These are phyloP conservation scores for Ceratina australensis DNA, from an alignment of 1,140 invertebrate genomes.

Conservation along the genomic window DNA sequence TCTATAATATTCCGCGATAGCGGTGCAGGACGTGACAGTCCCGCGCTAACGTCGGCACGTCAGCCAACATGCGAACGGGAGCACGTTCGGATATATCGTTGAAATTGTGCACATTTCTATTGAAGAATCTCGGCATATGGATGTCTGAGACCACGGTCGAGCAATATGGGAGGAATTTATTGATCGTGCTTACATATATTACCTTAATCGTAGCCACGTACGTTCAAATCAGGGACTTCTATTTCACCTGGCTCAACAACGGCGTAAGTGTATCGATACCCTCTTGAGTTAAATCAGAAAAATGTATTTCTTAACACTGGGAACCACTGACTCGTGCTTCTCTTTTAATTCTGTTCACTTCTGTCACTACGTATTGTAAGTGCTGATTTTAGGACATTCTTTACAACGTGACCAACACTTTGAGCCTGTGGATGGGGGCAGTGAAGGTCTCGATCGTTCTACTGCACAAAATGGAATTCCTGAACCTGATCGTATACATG, in stretches of 20 bases:
- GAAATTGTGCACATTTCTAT: constrained; percentile 34
- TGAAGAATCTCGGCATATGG: constrained; percentile 53
- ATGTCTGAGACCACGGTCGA: neutral
- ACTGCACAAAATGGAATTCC: constrained; percentile 4
- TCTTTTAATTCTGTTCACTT: too few relatives aligned
- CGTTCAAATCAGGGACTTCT: constrained; percentile 28
- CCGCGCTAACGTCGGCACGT: too few relatives aligned
- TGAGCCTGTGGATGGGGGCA: constrained; percentile 20
- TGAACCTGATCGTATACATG: constrained; percentile 37
- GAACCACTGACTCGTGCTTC: too few relatives aligned
- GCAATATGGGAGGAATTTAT: neutral
- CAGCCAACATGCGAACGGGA: neutral
- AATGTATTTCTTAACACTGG: too few relatives aligned
- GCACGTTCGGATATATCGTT: constrained; percentile 33
- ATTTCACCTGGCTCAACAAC: constrained; percentile 28
- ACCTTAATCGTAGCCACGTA: neutral
- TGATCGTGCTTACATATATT: neutral
- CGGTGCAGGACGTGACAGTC: too few relatives aligned
- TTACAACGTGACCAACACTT: constrained; percentile 28
- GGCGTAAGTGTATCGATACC: constrained; percentile 41
- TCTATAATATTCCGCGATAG: too few relatives aligned
- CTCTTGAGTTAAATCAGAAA: too few relatives aligned
- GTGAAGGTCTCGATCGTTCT: constrained; percentile 35
- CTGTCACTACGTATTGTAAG: neutral
- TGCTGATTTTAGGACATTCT: constrained; percentile 30